Percentiles rank a stretch among this genome's conserved stretches.
phyloP scores from a whole-genome alignment of 2,888 invertebrate species.

The Sphecodes monilicornis region DNA sequence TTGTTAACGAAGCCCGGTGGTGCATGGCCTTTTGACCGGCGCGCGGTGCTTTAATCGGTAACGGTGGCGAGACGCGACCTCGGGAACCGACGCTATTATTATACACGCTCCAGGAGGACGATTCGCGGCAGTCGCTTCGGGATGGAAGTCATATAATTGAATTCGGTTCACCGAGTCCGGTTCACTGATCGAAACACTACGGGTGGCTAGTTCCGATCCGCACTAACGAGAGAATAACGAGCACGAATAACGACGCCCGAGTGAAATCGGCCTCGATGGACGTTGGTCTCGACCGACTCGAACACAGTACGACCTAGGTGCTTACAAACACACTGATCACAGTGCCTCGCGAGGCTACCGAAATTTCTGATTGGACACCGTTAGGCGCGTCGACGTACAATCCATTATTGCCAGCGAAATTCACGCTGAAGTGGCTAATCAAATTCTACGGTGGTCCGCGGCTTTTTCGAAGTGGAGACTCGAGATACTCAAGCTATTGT shows the following conservation, averaged over 20 bases:
- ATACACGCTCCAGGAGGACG: constrained; percentile 61
- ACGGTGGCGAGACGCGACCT: constrained; percentile 48
- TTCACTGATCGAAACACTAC: constrained; percentile 73
- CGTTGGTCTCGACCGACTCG: constrained; percentile 40
- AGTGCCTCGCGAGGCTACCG: not conserved
- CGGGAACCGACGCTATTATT: constrained; percentile 51
- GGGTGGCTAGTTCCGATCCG: constrained; percentile 72
- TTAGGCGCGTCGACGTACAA: not conserved
- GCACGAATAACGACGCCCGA: constrained; percentile 62
- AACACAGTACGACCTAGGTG: constrained; percentile 10
- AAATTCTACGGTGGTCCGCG: not conserved
- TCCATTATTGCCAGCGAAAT: not conserved
- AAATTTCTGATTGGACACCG: not conserved
- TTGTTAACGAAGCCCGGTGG: constrained; percentile 62
- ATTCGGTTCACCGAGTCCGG: constrained; percentile 75
- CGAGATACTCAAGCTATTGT: no score
- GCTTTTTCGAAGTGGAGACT: not conserved
- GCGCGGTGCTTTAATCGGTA: constrained; percentile 65
- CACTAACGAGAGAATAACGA: constrained; percentile 74
- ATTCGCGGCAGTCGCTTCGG: constrained; percentile 66
- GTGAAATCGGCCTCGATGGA: constrained; percentile 43
- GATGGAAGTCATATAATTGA: constrained; percentile 75
- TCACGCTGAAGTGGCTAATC: not conserved
- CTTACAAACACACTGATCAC: not conserved
- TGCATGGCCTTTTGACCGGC: constrained; percentile 42